Evolutionary conservation across 2,888 invertebrate genomes (phyloP), one percentile per base, ranked within the genome.

Genomic region (Psylliodes chrysocephalus): DNA sequence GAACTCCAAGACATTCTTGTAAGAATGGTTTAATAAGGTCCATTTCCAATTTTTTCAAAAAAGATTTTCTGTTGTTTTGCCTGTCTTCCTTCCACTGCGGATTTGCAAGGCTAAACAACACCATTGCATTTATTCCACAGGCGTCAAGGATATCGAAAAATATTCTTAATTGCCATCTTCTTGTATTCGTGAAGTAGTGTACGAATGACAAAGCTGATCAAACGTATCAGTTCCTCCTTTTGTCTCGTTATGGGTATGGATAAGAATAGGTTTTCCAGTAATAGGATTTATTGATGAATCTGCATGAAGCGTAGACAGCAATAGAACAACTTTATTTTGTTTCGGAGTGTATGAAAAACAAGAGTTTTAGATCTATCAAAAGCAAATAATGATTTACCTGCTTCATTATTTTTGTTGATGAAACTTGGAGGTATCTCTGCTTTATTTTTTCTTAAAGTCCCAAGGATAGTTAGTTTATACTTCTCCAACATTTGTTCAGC

Each of bases 301-400:
- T 15, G 33, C 33, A 47, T 66, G 66, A 42, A 63, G 38, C 5
- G 70, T 67, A 47, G 73, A 73, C 47, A 75, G 38, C 35, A 74
- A 47, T 12, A 69, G 44, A 12, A 75, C 73, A 47, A 66, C 55
- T 70, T 73, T 76, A 61, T 73, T 67, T 64, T 42, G 18, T 60
- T 69, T 63, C 51, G 75, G 75, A 5, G 68, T 60, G 63, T 70
- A 75, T 22, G 72, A 73, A n/a, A n/a, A 46, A 75, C 63, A 18
- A 69, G 28, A 61, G 64, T 65, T 49, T 64, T 67, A 12, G 57
- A 52, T 18, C 47, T 53, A 19, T 62, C 56, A 55, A 63, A 68
- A 42, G 55, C 65, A 59, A 67, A 66, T 35, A 52, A 44, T 15
- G 54, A 67, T 10, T n/a, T 30, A 19, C 54, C 55, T 46, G 14